phyloP scores from a whole-genome alignment of 2,888 invertebrate species.

The Prenolepis imparis region DNA sequence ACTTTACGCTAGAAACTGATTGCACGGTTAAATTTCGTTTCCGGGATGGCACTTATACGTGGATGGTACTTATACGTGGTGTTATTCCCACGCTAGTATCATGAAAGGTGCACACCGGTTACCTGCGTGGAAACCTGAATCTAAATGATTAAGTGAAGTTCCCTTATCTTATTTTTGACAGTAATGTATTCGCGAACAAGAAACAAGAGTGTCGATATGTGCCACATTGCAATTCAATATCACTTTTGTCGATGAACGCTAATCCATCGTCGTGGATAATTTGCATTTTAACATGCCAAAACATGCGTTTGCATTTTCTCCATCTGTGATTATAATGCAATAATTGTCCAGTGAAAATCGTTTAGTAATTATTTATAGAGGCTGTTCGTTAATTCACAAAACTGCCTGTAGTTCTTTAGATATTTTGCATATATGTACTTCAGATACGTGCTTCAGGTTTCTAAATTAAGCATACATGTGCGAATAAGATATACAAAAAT shows the following conservation, averaged over 20 bases:
- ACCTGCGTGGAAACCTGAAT: conserved; percentile 2
- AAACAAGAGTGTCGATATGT: background rate
- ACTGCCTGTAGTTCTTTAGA: background rate
- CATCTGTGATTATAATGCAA: background rate
- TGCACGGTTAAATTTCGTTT: conserved; percentile 19
- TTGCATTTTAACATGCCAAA: background rate
- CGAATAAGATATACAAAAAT: background rate
- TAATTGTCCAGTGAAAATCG: background rate
- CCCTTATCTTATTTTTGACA: conserved; percentile 19
- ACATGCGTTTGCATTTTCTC: background rate
- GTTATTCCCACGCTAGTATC: conserved; percentile 37
- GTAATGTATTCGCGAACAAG: conserved; percentile 24
- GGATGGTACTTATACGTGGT: background rate
- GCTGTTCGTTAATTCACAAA: conserved; percentile 11
- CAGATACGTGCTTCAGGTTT: background rate
- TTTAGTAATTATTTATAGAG: background rate
- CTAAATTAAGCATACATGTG: background rate
- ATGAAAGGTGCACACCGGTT: background rate
- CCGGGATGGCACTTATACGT: background rate
- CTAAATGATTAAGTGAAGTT: conserved; percentile 10
- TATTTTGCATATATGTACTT: background rate
- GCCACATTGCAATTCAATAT: background rate
- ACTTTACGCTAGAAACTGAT: conserved; percentile 14
- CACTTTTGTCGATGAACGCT: background rate
- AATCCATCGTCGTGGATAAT: background rate